These are phyloP conservation scores for Balearica regulorum DNA, from an alignment of 2,797 vertebrate genomes.

Conservation along the genomic window DNA sequence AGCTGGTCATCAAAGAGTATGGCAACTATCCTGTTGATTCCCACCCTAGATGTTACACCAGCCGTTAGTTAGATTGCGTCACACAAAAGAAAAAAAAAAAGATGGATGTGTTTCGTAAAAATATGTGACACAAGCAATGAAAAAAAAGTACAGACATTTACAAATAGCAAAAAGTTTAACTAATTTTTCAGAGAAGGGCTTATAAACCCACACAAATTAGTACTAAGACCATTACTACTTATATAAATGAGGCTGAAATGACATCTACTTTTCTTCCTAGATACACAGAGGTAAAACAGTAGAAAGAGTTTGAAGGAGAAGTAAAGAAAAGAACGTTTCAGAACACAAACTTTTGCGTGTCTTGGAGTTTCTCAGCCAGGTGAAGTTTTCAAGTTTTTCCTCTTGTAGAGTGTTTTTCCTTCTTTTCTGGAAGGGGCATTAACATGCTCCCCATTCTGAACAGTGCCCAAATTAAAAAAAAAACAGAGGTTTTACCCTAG, in stretches of 20 bases:
- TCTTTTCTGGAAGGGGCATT: not conserved
- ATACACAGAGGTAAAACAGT: not conserved
- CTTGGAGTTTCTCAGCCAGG: not conserved
- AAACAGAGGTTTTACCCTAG: not conserved
- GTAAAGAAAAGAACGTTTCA: not conserved
- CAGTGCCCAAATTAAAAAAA: no score
- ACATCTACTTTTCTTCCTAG: not conserved
- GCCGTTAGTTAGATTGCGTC: fast-evolving
- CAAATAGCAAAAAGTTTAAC: not conserved
- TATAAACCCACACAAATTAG: not conserved
- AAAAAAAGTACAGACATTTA: not conserved
- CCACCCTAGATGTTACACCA: not conserved
- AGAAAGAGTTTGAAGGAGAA: not conserved
- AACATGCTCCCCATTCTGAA: not conserved
- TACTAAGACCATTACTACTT: not conserved
- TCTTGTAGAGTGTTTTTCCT: not conserved
- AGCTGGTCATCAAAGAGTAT: not conserved
- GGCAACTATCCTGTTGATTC: not conserved
- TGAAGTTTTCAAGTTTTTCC: not conserved
- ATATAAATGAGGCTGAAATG: not conserved
- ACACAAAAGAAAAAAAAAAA: not conserved
- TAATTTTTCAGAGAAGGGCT: not conserved
- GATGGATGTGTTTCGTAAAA: not conserved
- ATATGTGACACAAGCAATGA: not conserved
- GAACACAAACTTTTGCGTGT: not conserved